Evolutionary conservation across 1,140 invertebrate species (phyloP), one percentile per base, ranked within the genome.

Genomic region (Trichogramma pretiosum): DNA sequence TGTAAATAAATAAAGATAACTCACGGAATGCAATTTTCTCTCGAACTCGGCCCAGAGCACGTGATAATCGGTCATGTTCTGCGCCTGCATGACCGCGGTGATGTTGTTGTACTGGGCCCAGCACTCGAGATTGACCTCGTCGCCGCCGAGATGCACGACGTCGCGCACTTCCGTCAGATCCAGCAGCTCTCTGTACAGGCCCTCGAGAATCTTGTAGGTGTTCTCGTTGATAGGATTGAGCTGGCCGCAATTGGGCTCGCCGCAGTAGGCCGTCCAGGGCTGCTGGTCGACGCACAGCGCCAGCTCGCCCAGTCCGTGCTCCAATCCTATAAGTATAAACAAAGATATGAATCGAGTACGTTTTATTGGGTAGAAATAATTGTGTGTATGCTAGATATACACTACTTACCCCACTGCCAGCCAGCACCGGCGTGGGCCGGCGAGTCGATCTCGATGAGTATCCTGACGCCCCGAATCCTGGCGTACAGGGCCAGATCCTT

Each of bases 211-310:
- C 8, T 70, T 65, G 58, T 87, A 89, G 44, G 87, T 70, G 52
- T 82, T 75, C 3, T 78, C 76, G 61, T 90, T 92, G 5, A 83
- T 75, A 0, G 87, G 85, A 71, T 92, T 90, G 2, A 91, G 63
- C 61, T 91, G 87, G 0, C 88, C 87, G 55, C 87, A 90, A 0
- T 88, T 88, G 2, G 88, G 87, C 61, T 92, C 82, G 5, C 88
- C 81, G 58, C 87, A 91, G 39, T 75, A 80, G 1, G 72, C 64
- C 2, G 82, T 70, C 86, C 87, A 91, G 0, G 83, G 81, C 49
- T 81, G 74, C 33, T 78, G 68, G 58, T 87, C 84, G 0, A 86
- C 74, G 58, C 87, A 89, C 1, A 88, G 73, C 0, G 81, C 81
- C 36, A 87, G 64, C 47, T 86, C 76, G 4, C 84, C 85, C 39